Evolutionary conservation across 2,888 invertebrate genomes (phyloP).

Genomic region (Drosophila parthenogenetica): DNA sequence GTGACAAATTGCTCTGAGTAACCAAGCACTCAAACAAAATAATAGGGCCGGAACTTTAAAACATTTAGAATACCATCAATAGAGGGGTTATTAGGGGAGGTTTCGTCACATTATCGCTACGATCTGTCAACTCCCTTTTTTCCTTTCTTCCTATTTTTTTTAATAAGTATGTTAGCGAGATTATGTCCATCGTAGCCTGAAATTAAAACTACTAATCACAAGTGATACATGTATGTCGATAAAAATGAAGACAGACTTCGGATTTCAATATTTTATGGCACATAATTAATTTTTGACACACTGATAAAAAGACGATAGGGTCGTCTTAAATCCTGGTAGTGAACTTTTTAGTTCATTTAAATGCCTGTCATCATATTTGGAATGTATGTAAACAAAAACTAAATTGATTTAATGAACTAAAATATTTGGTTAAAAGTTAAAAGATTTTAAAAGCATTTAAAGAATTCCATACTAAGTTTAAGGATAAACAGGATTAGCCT

Average conservation of each 20-base stretch:
- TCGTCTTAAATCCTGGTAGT: no score
- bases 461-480: no score
- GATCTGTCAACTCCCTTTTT: constrained; percentile 22
- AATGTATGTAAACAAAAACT: no score
- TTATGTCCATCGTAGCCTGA: constrained; percentile 26
- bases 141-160: neutral
- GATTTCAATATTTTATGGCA: neutral
- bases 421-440: no score
- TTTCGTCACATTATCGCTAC: constrained; percentile 46
- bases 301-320: no score
- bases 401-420: no score
- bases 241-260: constrained; percentile 4
- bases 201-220: constrained; percentile 19
- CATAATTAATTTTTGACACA: neutral
- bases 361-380: no score
- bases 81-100: constrained; percentile 44
- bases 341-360: no score
- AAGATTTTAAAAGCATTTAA: no score
- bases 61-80: constrained; percentile 33
- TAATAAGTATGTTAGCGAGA: constrained; percentile 11
- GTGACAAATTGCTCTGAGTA: constrained; percentile 14
- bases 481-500: no score
- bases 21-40: constrained; percentile 20
- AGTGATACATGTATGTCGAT: constrained; percentile 10
- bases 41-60: constrained; percentile 3